These are phyloP conservation scores for Plebejus argus DNA, from an alignment of 2,888 invertebrate genomes.

Conservation along the genomic window DNA sequence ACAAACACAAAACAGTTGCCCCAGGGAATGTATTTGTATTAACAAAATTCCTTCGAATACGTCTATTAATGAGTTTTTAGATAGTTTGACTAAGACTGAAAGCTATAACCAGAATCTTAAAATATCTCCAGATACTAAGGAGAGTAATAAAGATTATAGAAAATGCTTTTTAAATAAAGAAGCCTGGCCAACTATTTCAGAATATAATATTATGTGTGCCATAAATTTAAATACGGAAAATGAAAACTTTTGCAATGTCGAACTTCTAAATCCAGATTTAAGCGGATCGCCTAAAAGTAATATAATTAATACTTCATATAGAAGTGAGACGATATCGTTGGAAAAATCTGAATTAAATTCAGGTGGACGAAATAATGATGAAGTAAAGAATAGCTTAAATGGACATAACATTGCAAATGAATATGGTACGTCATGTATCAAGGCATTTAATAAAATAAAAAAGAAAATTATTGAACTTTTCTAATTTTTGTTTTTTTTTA, in stretches of 20 bases:
- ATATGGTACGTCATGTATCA: background rate
- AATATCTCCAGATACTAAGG: background rate
- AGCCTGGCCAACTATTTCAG: constrained; percentile 50
- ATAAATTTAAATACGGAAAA: constrained; percentile 64
- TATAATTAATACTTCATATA: background rate
- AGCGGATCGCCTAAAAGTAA: background rate
- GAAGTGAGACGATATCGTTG: background rate
- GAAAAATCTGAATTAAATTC: background rate
- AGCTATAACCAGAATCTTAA: background rate
- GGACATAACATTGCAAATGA: background rate
- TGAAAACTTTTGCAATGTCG: constrained; percentile 50
- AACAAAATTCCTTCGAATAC: constrained; percentile 64
- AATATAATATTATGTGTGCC: constrained; percentile 62
- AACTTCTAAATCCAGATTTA: background rate
- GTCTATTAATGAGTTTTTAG: constrained; percentile 63
- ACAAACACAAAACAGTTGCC: constrained; percentile 46
- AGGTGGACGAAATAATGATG: background rate
- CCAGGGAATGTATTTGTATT: constrained; percentile 59
- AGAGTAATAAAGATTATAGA: constrained; percentile 25
- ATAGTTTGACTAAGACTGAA: constrained; percentile 48
- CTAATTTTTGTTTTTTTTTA: background rate
- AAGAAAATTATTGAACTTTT: background rate
- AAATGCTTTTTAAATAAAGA: constrained; percentile 27
- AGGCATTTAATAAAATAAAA: background rate
- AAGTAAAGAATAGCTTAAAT: background rate